These are phyloP conservation scores for Drosophila buzzatii DNA, from an alignment of 2,888 invertebrate genomes.

Conservation along the genomic window DNA sequence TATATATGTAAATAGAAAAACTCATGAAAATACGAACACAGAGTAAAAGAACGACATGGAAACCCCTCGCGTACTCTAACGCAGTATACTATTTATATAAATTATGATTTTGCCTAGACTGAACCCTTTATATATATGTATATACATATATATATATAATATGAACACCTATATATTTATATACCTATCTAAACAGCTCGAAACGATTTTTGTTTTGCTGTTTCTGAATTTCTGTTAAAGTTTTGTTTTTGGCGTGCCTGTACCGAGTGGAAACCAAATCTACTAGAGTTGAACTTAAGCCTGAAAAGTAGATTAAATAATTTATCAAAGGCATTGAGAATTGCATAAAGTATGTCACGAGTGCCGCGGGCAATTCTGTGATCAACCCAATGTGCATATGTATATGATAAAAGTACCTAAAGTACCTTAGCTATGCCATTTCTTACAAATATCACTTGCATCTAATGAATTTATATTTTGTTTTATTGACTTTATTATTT, in stretches of 20 bases:
- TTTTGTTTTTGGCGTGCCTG: constrained; percentile 86
- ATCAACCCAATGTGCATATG: constrained; percentile 15
- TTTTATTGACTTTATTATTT: constrained; percentile 31
- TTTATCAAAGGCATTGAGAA: constrained; percentile 39
- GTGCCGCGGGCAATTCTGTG: constrained; percentile 65
- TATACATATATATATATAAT: background rate
- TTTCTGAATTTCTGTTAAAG: constrained; percentile 22
- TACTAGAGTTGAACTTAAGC: constrained; percentile 74
- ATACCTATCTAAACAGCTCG: constrained; percentile 15
- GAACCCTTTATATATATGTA: background rate
- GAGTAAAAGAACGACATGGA: no score
- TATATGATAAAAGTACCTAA: constrained; percentile 40
- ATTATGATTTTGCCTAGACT: constrained; percentile 14
- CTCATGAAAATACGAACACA: background rate
- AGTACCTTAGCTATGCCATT: constrained; percentile 45
- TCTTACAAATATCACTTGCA: constrained; percentile 35
- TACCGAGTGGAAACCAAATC: constrained; percentile 94
- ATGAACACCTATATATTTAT: background rate
- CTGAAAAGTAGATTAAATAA: constrained; percentile 32
- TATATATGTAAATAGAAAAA: constrained; percentile 8
- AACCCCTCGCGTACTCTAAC: background rate
- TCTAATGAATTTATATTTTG: constrained; percentile 39
- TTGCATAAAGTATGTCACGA: constrained; percentile 64
- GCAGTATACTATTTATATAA: constrained; percentile 4
- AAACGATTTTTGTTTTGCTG: constrained; percentile 37